Base-by-base conservation (phyloP, 2,113 vertebrate species). In the Phaethornis superciliosus region DNA sequence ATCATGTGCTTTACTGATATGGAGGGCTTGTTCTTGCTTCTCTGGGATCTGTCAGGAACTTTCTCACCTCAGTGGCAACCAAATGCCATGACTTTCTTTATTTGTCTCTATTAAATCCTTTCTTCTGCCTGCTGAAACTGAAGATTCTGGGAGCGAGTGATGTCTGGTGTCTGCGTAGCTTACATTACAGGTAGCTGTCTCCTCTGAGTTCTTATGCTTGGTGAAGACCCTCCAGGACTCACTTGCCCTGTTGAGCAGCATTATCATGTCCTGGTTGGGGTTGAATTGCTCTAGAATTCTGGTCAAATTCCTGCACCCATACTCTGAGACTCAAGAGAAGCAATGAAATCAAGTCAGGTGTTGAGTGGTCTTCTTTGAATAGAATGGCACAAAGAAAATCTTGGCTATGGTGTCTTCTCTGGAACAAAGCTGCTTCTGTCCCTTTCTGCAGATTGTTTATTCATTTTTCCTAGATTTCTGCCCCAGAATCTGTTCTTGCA, bases 1-100 rank as follows among this genome's bases (percentile, higher is more conserved):
- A 18, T 32, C 27, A 33, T 77, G 5, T 0, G 2, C 37, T 56
- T 56, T 40, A 32, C 47, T 1, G 6, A 13, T 23, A 11, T 7
- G 23, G 28, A 62, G 79, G 28, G 68, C 59, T 93, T 80, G 26
- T 59, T 33, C 22, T 16, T 9, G 40, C 7, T 74, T 42, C 42
- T 76, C 37, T 54, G 75, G 33, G 40, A 47, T 55, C 55, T 14
- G 4, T 0, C 35, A 35, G 60, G 64, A 85, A 40, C 68, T 74
- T n/a, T 88, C 56, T 88, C 22, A 26, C 26, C 42, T 76, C 71
- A 23, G 11, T 28, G 30, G n/a, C 51, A 63, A 67, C 22, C 70
- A 60, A 77, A 47, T 68, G 44, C 83, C 42, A 14, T 56, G 32
- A 24, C 13, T 26, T 81, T 26, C 30, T 85, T 67, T 24, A 46